Conservation (phyloP, 2,888 invertebrate genomes). For the Archips crataeganus region DNA sequence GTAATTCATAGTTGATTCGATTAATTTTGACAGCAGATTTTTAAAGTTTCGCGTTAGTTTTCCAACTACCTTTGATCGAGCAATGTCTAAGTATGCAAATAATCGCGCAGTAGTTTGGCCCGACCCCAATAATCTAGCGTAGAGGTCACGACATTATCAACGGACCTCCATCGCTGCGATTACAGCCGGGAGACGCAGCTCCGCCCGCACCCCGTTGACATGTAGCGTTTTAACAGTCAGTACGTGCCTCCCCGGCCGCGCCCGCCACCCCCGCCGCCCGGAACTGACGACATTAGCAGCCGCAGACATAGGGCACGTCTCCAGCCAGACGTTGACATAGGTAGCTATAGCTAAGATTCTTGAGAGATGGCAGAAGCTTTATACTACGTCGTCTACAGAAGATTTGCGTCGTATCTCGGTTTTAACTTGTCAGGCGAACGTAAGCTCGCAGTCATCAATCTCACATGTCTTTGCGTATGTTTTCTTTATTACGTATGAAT, state of each 20-base stretch:
- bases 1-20: not conserved
- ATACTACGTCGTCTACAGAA: conserved; percentile 27
- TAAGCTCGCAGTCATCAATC: conserved; percentile 41
- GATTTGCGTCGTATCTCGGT: conserved; percentile 34
- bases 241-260: conserved; percentile 69
- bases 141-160: conserved; percentile 81
- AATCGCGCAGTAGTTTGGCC: conserved; percentile 54
- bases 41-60: conserved; percentile 2
- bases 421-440: conserved; percentile 40
- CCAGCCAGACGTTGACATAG: conserved; percentile 75
- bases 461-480: conserved; percentile 21
- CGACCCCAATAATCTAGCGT: conserved; percentile 47
- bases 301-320: conserved; percentile 82
- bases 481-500: conserved; percentile 32
- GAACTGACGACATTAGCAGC: conserved; percentile 84
- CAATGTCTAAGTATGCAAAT: conserved; percentile 43
- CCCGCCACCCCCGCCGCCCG: conserved; percentile 57
- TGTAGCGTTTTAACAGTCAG: conserved; percentile 84
- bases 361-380: conserved; percentile 29
- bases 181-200: conserved; percentile 64
- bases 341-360: conserved; percentile 58
- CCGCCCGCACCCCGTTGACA: conserved; percentile 75
- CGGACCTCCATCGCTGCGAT: conserved; percentile 70
- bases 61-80: conserved; percentile 16
- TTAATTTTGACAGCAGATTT: not conserved